Conservation (phyloP, 1,140 invertebrate genomes). For the Nasonia longicornis region DNA sequence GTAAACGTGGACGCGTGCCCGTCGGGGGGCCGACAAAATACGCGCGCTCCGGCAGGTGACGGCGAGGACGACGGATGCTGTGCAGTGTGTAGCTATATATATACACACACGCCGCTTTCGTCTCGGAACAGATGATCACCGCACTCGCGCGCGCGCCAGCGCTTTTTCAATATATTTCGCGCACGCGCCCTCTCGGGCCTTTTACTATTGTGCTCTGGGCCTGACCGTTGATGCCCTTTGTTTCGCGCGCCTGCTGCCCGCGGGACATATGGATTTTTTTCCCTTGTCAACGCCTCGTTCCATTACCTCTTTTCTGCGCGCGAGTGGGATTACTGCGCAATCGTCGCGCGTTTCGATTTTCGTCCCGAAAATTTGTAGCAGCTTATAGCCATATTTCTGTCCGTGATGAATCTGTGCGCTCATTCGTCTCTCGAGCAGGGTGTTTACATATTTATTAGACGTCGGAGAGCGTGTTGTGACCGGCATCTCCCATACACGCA, state of each 20-base stretch:
- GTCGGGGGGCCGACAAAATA: constrained; percentile 12
- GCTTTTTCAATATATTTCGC: constrained; percentile 36
- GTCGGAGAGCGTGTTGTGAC: background rate
- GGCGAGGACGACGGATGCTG: background rate
- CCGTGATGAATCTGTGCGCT: no score
- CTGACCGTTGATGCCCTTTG: constrained; percentile 41
- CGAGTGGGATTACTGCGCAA: background rate
- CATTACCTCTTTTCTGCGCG: background rate
- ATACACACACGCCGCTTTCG: constrained; percentile 3
- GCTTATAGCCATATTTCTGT: no score
- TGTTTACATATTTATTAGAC: constrained; percentile 47
- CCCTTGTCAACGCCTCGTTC: constrained; percentile 4
- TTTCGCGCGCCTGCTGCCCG: background rate
- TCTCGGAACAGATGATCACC: constrained; percentile 41
- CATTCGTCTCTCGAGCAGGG: background rate
- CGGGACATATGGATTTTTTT: background rate
- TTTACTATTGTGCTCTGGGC: background rate
- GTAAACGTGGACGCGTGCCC: constrained; percentile 18
- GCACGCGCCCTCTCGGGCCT: constrained; percentile 41
- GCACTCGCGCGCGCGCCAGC: background rate
- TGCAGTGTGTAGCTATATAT: background rate
- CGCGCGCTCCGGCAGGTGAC: constrained; percentile 13
- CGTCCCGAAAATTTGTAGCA: constrained; percentile 23
- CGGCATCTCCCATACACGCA: background rate
- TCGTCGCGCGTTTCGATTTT: background rate